Percentiles rank a stretch among this genome's conserved stretches.
Conservation (phyloP, 2,888 invertebrate genomes). For the Serripes groenlandicus region DNA sequence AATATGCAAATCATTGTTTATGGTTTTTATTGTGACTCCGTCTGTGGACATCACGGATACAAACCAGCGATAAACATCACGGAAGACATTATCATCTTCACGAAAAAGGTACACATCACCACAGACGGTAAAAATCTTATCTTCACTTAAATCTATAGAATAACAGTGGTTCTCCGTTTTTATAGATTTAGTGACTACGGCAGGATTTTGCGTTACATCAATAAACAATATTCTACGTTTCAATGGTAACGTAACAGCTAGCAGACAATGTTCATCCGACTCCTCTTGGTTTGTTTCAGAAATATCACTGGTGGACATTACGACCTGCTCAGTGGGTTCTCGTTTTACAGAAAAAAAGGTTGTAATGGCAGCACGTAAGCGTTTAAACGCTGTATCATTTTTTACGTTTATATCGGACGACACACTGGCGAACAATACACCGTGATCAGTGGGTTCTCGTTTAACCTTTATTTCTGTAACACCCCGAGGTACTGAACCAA, state of each 20-base stretch:
- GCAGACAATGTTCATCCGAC: neutral
- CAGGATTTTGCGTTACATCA: neutral
- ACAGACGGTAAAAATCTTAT: constrained; percentile 12
- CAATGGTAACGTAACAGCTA: neutral
- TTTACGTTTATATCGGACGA: too few species aligned
- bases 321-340: too few species aligned
- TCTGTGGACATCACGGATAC: neutral
- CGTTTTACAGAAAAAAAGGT: too few species aligned
- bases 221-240: neutral
- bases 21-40: neutral
- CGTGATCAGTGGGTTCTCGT: constrained; percentile 1
- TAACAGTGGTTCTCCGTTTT: neutral
- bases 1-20: neutral
- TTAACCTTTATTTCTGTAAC: constrained; percentile 1
- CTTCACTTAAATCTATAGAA: neutral
- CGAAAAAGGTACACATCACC: neutral
- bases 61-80: neutral
- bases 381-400: too few species aligned
- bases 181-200: neutral
- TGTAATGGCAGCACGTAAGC: too few species aligned
- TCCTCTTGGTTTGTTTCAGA: neutral
- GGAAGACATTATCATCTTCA: too few species aligned
- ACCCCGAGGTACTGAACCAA: neutral
- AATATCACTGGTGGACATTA: neutral
- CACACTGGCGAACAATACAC: too few species aligned